Base-by-base conservation (phyloP, 2,888 invertebrate species). In the Cephus pulcher region DNA sequence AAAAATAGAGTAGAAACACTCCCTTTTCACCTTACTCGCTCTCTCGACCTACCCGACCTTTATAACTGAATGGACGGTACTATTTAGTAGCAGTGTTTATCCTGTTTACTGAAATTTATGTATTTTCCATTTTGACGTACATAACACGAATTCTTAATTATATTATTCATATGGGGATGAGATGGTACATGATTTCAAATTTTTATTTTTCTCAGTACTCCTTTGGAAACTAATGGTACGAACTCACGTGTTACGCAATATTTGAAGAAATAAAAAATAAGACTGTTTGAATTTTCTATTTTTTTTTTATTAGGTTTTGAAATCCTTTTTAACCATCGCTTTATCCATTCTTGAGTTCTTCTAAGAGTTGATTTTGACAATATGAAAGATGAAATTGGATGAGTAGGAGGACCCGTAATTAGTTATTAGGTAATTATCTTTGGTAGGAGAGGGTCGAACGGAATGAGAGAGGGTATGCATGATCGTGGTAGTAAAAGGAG, bases 391-490 rank as follows among this genome's bases (percentile, higher is more conserved):
- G 15, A 6, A 23, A 56, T 23, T 23, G 56, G 9, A 56, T 9
- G 56, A 9, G 6, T 56, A 56, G 56, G 23, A 56, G 56, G 0
- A 56, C 23, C 6, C 9, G 2, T 56, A 56, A 56, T 56, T 56
- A 56, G 56, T 56, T 23, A 56, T 56, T 56, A 56, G 56, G 56
- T 56, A 56, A 56, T 56, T 56, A 23, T 56, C 23, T 23, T 56
- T 9, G 23, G 56, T 56, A 15, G 56, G 56, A 56, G 56, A 23
- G 9, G 12, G 11, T 23, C 33, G 78, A 34, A 69, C 32, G 69
- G 71, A 56, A 77, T 75, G 40, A 56, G 75, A 37, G 71, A 75
- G 74, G 76, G 78, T 76, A 78, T 73, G 76, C 70, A 76, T 33
- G 73, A 30, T 30, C 78, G 74, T 76, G 71, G 75, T 73, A 71